Conservation (phyloP, 2,888 invertebrate species). For the Drosophila pseudotalamancana region DNA sequence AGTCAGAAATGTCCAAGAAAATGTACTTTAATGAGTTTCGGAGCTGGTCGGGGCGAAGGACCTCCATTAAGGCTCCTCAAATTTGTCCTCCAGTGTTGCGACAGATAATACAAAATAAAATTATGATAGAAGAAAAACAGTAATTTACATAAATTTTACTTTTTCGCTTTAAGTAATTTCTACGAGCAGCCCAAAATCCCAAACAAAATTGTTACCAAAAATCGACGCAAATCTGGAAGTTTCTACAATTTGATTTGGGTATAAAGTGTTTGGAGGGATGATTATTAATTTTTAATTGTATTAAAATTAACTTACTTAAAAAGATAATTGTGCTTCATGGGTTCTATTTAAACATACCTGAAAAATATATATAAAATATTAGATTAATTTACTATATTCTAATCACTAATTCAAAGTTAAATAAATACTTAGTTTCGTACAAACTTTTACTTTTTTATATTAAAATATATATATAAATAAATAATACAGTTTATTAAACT, state of each 20-base stretch:
- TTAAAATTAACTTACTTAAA: slow-evolving; percentile 37
- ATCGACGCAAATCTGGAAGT: background rate
- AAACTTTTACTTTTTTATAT: too few species aligned
- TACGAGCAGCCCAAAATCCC: slow-evolving; percentile 17
- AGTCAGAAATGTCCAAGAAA: slow-evolving; percentile 61
- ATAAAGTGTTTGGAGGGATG: slow-evolving; percentile 4
- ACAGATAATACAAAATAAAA: slow-evolving; percentile 58
- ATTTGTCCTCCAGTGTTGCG: slow-evolving; percentile 24
- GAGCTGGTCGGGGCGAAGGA: background rate
- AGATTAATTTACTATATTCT: background rate
- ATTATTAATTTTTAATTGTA: background rate
- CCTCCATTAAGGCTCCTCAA: slow-evolving; percentile 23
- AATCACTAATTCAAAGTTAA: too few species aligned
- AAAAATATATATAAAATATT: slow-evolving; percentile 3
- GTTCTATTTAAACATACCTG: slow-evolving; percentile 44
- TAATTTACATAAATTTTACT: slow-evolving; percentile 69
- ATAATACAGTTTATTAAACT: too few species aligned
- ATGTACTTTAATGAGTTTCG: slow-evolving; percentile 57
- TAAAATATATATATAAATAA: too few species aligned
- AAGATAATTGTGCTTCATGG: background rate
- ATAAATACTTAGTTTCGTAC: too few species aligned
- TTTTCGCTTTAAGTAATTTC: slow-evolving; percentile 52
- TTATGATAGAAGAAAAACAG: slow-evolving; percentile 62
- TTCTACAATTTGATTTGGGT: background rate
- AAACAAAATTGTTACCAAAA: background rate